Evolutionary conservation across 2,113 vertebrate species (phyloP).

Genomic region (Camelus dromedarius): DNA sequence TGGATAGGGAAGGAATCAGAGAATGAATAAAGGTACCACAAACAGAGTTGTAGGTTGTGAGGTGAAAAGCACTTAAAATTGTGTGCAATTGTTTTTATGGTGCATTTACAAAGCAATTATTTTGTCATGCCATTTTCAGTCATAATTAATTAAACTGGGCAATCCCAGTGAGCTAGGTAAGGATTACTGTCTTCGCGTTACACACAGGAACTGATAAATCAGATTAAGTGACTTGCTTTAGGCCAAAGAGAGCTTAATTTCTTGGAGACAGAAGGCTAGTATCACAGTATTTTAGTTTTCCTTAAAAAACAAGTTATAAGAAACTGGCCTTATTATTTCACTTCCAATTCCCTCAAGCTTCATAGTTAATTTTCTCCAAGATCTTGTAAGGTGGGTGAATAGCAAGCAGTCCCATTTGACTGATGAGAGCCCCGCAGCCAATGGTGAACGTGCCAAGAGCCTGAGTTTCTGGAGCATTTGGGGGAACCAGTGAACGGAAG

Average conservation of each 20-base stretch:
- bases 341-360: neutral
- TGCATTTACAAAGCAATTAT: neutral
- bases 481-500: neutral
- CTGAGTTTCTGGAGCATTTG: neutral
- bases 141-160: neutral
- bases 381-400: neutral
- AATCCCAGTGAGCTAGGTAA: neutral
- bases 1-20: neutral
- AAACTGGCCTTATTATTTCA: slow-evolving; percentile 30
- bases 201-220: neutral
- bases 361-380: slow-evolving; percentile 19
- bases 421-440: neutral
- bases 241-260: neutral
- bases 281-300: slow-evolving; percentile 15
- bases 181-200: neutral
- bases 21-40: neutral
- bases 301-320: neutral
- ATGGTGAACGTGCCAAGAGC: neutral
- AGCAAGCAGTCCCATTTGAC: neutral
- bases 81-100: neutral
- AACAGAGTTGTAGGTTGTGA: neutral
- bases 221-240: neutral
- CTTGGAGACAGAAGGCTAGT: neutral
- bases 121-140: neutral
- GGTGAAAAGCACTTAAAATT: neutral